Base-by-base conservation (phyloP, 2,797 vertebrate genomes). In the Rousettus madagascariensis region DNA sequence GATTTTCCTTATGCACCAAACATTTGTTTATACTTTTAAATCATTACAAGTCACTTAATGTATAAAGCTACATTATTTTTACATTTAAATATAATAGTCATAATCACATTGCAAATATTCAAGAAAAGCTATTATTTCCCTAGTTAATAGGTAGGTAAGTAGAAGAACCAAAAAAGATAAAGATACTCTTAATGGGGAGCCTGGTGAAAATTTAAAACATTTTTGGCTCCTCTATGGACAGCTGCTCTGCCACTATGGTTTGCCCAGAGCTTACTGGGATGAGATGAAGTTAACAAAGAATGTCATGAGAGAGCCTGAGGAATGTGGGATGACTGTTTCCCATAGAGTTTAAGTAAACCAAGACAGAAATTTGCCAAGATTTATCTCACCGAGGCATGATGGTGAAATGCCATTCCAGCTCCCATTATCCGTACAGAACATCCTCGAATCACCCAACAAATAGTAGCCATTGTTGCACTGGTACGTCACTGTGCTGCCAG, bases 381-480 rank as follows among this genome's bases (percentile, higher is more conserved):
- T 84, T 3, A 15, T 96, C 98, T 98, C 98, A 99, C 99, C 99
- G 15, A 99, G 99, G 95, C 99, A 99, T 49, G 99, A 99, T 0
- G 99, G 99, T 2, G 99, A 98, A 96, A 99, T 99, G 90, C 99
- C 99, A 97, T 98, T 99, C 99, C 99, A 99, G 97, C 98, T 99
- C 82, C 99, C 99, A 0, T 98, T 99, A 97, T 99, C 99, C 66
- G 98, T 96, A 97, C 99, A 99, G 96, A 99, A 98, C 98, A 99
- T 98, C 95, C 99, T 99, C 69, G 99, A 98, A 78, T 99, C 99
- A 0, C 99, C 99, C 96, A 99, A 96, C 95, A 99, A 98, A 97
- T 99, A 99, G 97, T 99, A 99, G 49, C 99, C 99, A 3, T 49
- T 98, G 92, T 99, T 99, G 96, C 99, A 99, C 96, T 99, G 99